phyloP scores from a whole-genome alignment of 1,140 invertebrate genomes.

The Heliconius congener region DNA sequence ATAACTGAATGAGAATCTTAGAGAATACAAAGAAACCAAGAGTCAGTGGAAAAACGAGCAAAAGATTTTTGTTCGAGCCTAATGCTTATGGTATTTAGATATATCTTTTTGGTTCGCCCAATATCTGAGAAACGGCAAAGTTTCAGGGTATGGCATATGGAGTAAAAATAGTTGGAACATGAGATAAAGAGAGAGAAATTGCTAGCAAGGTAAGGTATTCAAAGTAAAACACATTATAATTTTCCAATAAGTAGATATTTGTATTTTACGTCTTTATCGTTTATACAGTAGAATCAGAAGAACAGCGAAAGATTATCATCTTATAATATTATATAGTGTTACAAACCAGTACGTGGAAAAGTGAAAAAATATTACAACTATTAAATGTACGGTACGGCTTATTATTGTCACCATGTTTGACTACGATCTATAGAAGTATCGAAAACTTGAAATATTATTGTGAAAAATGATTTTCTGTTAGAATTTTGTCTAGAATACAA shows the following conservation, averaged over 20 bases:
- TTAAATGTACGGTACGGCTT: conserved; percentile 43
- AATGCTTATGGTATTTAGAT: too few relatives aligned
- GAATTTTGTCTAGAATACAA: too few relatives aligned
- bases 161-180: too few relatives aligned
- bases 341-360: conserved; percentile 61
- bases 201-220: not conserved
- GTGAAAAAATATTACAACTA: conserved; percentile 72
- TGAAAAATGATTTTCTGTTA: not conserved
- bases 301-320: conserved; percentile 40
- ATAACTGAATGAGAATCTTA: too few relatives aligned
- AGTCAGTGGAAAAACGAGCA: too few relatives aligned
- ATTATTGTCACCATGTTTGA: conserved; percentile 63
- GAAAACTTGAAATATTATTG: conserved; percentile 6
- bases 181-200: not conserved
- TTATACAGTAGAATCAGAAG: conserved; percentile 39
- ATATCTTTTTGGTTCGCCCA: too few relatives aligned
- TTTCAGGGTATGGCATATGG: too few relatives aligned
- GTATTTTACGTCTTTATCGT: conserved; percentile 39
- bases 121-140: too few relatives aligned
- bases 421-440: conserved; percentile 13
- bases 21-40: too few relatives aligned
- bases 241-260: conserved; percentile 36
- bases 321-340: conserved; percentile 32
- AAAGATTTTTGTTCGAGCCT: too few relatives aligned
- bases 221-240: conserved; percentile 14